Base-by-base conservation (phyloP, 1,140 invertebrate genomes). In the Araneus ventricosus region DNA sequence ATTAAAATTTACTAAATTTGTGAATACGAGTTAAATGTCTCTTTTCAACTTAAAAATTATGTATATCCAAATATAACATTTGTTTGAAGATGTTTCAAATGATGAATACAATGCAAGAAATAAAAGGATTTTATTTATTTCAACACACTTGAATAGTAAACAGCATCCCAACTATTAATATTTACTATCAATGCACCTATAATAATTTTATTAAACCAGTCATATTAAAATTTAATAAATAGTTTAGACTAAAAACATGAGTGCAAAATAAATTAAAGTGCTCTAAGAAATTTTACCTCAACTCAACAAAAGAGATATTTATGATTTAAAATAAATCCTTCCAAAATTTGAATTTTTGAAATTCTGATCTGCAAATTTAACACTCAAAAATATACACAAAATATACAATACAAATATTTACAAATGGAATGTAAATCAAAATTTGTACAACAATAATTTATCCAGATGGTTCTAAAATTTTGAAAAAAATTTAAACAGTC, bases 391-490 rank as follows among this genome's bases (percentile, higher is more conserved):
- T 92, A 92, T 92, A 57, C 84, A 92, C 90, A 92, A 92, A 92
- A 92, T 92, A 70, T 92, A 92, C 90, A 92, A 75, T 75, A 30
- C 45, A 92, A 86, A 86, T 92, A 92, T 92, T 61, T 92, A 92
- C 90, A 92, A 92, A 92, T 92, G 90, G 90, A 92, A 92, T 92
- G 90, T 75, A 75, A 61, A 24, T 52, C 22, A 30, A 57, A 34
- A 75, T 37, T 22, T 75, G 34, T 75, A 75, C 70, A 75, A 70
- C 10, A 67, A 10, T 30, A 67, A 67, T 67, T 67, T 67, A 37
- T 14, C 5, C n/a, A 70, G 4, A 75, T 34, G 30, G 17, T 34
- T 34, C 30, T 30, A 75, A 75, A 75, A 75, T 34, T 37, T 75
- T 37, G 30, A 75, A 37, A n/a, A n/a, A 67, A n/a, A 27, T 67